A percentile compares a stretch with the other conserved stretches of the same genome.
Evolutionary conservation across 2,888 invertebrate genomes (phyloP).

Genomic region (Thera britannica): DNA sequence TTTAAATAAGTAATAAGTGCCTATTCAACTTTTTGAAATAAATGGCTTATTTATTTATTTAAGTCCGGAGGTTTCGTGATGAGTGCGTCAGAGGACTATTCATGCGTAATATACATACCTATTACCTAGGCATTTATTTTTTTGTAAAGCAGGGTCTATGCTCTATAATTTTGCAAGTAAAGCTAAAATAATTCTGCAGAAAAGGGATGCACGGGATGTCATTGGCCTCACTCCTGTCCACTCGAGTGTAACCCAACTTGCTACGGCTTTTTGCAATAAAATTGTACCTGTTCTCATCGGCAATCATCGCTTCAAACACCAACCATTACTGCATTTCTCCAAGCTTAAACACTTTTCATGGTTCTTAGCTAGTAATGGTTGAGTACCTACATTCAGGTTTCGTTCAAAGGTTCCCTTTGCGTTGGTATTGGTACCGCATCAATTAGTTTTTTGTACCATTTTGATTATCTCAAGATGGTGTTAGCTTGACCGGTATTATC

Average conservation of each 20-base stretch:
- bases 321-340: slow-evolving; percentile 44
- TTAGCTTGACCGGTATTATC: slow-evolving; percentile 40
- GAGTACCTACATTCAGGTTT: no score
- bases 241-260: slow-evolving; percentile 64
- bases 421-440: slow-evolving; percentile 41
- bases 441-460: slow-evolving; percentile 44
- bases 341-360: neutral
- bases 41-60: no score
- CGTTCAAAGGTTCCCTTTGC: slow-evolving; percentile 1
- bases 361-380: slow-evolving; percentile 21
- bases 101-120: no score
- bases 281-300: slow-evolving; percentile 52
- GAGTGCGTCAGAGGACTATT: no score
- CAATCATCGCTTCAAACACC: slow-evolving; percentile 38
- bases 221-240: slow-evolving; percentile 66
- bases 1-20: no score
- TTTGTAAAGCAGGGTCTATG: no score
- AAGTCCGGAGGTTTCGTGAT: no score
- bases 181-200: slow-evolving; percentile 10
- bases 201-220: slow-evolving; percentile 53
- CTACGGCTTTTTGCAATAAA: slow-evolving; percentile 69
- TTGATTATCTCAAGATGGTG: slow-evolving; percentile 17
- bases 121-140: no score
- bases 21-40: no score
- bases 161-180: neutral